Conservation (phyloP, 1,140 invertebrate species). For the Euura lappo region DNA sequence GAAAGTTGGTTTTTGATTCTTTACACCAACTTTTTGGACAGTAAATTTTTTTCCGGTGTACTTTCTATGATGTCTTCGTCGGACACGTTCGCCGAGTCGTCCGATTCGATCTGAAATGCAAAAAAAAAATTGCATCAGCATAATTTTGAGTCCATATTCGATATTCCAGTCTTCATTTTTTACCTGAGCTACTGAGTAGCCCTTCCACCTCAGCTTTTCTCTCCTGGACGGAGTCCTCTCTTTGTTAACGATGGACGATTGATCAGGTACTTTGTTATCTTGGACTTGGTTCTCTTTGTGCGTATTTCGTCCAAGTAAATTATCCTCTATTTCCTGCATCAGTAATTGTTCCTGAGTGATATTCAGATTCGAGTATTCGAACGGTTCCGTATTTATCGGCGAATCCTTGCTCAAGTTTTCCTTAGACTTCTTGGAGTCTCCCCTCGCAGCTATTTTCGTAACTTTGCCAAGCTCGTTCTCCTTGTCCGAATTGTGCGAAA, state of each 20-base stretch:
- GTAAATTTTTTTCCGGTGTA: slow-evolving; percentile 23
- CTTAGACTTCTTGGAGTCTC: neutral
- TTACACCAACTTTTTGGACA: slow-evolving; percentile 1
- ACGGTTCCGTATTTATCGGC: neutral
- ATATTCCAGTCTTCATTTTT: neutral
- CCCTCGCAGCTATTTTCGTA: neutral
- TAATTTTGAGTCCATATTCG: neutral
- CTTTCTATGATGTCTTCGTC: slow-evolving; percentile 18
- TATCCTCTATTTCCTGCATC: slow-evolving; percentile 34
- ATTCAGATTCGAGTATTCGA: slow-evolving; percentile 29
- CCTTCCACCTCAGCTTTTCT: too few relatives aligned
- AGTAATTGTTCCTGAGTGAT: slow-evolving; percentile 32
- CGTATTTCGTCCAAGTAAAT: slow-evolving; percentile 26
- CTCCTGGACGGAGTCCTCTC: too few relatives aligned
- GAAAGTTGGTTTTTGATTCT: too few relatives aligned
- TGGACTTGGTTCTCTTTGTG: neutral
- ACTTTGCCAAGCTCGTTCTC: neutral
- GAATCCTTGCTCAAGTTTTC: neutral
- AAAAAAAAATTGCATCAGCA: too few relatives aligned
- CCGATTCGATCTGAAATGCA: neutral
- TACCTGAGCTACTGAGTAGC: neutral
- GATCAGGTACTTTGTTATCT: neutral
- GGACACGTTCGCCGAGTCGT: neutral
- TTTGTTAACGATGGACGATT: too few relatives aligned
- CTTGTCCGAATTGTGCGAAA: neutral